Base-by-base conservation (phyloP, 2,113 vertebrate genomes). In the Antechinus stuartii region DNA sequence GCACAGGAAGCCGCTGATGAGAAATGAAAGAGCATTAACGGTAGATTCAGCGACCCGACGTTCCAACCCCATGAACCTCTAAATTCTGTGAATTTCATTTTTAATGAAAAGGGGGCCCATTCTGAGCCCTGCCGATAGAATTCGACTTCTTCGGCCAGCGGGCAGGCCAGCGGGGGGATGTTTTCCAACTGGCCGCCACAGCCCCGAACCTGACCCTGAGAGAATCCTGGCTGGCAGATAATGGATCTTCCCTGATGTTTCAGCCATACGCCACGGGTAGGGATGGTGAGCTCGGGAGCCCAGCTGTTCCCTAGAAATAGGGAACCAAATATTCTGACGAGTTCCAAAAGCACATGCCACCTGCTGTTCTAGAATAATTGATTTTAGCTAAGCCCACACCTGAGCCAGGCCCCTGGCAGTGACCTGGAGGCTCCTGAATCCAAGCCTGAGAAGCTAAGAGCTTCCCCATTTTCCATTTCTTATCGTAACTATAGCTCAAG, bases 31-130 rank as follows among this genome's bases (percentile, higher is more conserved):
- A 96, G 89, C 91, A 94, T 93, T 96, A 91, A 97, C 57, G 57
- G 52, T 26, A 91, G 91, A 30, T 95, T 95, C 46, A 93, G 76
- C 93, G 96, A 96, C 92, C 94, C 53, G 91, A 93, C 12, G 42
- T 94, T 95, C 25, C 47, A 68, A 90, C 22, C 35, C 93, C 49
- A 91, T 93, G 91, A 97, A 92, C 91, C 93, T 94, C 24, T 92
- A 96, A 96, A 96, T 96, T 93, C 53, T 2, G 23, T 94, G 52
- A 95, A 93, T 97, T 96, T 97, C n/a, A 95, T 96, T 96, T 97
- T 96, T 95, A 95, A 93, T 97, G 89, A 95, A 94, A 94, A 95
- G 11, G 46, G 22, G 56, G 76, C 8, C 54, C 92, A 89, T 93
- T 96, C 92, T 53, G 93, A 96, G 55, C 27, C 53, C 92, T 24